phyloP scores from a whole-genome alignment of 2,888 invertebrate genomes.

The Apamea monoglypha region DNA sequence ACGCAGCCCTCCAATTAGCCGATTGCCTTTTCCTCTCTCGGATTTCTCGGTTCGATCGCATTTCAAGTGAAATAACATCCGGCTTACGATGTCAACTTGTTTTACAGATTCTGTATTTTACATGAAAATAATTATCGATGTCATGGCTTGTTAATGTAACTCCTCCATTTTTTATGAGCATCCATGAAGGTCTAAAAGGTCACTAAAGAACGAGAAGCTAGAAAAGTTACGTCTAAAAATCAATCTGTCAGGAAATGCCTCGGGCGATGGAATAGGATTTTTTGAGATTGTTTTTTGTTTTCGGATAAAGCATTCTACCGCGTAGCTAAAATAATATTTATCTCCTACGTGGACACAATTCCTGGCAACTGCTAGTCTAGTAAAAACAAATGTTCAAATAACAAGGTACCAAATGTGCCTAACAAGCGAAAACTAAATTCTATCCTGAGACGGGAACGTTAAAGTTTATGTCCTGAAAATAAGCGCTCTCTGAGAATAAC shows the following conservation, averaged over 20 bases:
- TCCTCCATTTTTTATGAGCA: neutral
- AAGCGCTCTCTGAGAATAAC: slow-evolving; percentile 56
- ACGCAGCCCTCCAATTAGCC: slow-evolving; percentile 59
- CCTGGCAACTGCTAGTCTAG: neutral
- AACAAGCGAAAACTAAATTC: slow-evolving; percentile 48
- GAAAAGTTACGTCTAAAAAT: slow-evolving; percentile 3
- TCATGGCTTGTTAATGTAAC: neutral
- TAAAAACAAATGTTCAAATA: slow-evolving; percentile 30
- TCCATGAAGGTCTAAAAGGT: neutral
- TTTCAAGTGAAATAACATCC: slow-evolving; percentile 56
- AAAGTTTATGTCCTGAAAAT: slow-evolving; percentile 60
- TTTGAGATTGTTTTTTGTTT: neutral
- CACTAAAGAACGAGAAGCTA: neutral
- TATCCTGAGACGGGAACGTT: slow-evolving; percentile 29
- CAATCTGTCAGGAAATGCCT: slow-evolving; percentile 1
- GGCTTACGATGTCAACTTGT: slow-evolving; percentile 28
- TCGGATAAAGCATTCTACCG: neutral
- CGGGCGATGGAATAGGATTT: neutral
- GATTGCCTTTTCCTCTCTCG: slow-evolving; percentile 56
- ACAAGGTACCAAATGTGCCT: slow-evolving; percentile 39
- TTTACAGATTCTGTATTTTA: slow-evolving; percentile 11
- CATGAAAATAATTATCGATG: neutral
- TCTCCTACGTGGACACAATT: neutral
- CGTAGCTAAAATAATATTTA: slow-evolving; percentile 1
- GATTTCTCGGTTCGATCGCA: slow-evolving; percentile 55